Evolutionary conservation across 2,888 invertebrate genomes (phyloP), one percentile per base, ranked within the genome.

Genomic region (Chamaedrilus cognettii): DNA sequence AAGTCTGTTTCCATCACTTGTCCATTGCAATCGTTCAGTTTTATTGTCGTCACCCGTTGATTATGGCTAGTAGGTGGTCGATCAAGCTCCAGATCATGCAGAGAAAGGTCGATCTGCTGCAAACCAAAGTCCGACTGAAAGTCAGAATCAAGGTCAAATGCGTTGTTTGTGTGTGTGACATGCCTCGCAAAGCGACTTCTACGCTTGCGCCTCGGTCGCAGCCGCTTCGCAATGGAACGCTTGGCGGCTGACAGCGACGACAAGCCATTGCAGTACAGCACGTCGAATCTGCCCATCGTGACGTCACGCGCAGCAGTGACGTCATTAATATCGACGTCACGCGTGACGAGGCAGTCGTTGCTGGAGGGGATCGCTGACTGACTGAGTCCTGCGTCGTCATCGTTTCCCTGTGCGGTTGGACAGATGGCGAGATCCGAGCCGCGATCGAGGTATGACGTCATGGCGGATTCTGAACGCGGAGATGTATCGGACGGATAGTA

Each of bases 101-200:
- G n/a, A n/a, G n/a, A n/a, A n/a, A n/a, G n/a, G n/a, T n/a, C n/a
- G n/a, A n/a, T n/a, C n/a, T n/a, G n/a, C n/a, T n/a, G n/a, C n/a
- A n/a, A n/a, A n/a, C n/a, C n/a, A n/a, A n/a, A n/a, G 19, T 42
- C 42, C 42, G 19, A 15, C 42, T 42, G 11, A 42, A 49, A 26
- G 52, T 62, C 62, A 1, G 51, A 49, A 31, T 62, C 62, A 28
- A 49, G 28, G 30, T 62, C 62, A 34, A 62, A 62, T 1, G 62
- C 62, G 51, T 19, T 33, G 33, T 62, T 62, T 30, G 51, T 11
- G 33, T 62, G 62, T 2, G 62, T 62, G 7, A 62, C 51, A 51
- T 30, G 26, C 11, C 26, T 15, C 7, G 5, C 26, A 52, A 7
- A 19, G 7, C 26, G 7, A 19, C 15, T 23, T 26, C 26, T 52